Evolutionary conservation across 1,140 invertebrate genomes (phyloP).

Genomic region (Apis dorsata): DNA sequence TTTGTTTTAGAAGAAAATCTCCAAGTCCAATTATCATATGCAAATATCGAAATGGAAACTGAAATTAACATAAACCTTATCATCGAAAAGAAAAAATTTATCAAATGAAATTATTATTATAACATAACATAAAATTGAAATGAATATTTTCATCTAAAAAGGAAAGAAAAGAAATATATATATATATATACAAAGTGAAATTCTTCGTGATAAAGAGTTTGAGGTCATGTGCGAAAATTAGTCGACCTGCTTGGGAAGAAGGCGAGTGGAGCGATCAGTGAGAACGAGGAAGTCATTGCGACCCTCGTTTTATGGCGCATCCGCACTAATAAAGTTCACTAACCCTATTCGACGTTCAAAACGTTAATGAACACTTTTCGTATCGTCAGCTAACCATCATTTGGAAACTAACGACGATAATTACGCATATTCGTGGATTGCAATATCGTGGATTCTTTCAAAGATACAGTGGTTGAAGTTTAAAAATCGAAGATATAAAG

Average conservation of each 20-base stretch:
- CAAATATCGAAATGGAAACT: too few relatives aligned
- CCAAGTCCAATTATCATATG: too few relatives aligned
- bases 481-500: too few relatives aligned
- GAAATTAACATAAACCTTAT: too few relatives aligned
- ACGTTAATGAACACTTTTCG: slow-evolving; percentile 29
- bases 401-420: slow-evolving; percentile 6
- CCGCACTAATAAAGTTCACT: slow-evolving; percentile 44
- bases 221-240: slow-evolving; percentile 4
- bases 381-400: background rate
- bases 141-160: background rate
- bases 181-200: background rate
- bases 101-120: too few relatives aligned
- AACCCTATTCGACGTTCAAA: slow-evolving; percentile 26
- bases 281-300: slow-evolving; percentile 53
- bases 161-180: background rate
- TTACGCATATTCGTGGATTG: background rate
- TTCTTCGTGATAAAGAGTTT: background rate
- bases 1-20: too few relatives aligned
- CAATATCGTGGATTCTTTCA: too few relatives aligned
- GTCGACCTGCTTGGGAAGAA: slow-evolving; percentile 16
- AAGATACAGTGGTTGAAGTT: too few relatives aligned
- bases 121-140: too few relatives aligned
- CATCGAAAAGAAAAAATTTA: too few relatives aligned
- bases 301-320: slow-evolving; percentile 34
- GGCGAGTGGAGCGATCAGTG: slow-evolving; percentile 21